These are phyloP conservation scores for Strix uralensis DNA, from an alignment of 2,113 vertebrate genomes.

Conservation along the genomic window DNA sequence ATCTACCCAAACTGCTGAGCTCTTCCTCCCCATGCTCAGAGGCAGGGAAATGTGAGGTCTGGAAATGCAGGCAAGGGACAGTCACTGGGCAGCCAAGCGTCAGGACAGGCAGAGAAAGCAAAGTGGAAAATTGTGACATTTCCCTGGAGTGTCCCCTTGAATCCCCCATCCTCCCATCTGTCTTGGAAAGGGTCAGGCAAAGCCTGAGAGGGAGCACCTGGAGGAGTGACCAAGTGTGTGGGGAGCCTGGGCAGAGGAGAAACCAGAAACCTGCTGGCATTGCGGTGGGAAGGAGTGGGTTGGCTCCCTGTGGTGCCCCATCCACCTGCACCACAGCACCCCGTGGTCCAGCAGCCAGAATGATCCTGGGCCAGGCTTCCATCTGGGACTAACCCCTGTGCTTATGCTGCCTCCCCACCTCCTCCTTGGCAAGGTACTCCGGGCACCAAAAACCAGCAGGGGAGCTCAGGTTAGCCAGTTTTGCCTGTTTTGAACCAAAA, in stretches of 20 bases:
- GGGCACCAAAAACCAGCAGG: background rate
- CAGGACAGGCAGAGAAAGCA: background rate
- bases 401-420: fast-evolving
- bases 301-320: too few species aligned
- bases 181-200: background rate
- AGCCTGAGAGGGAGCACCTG: background rate
- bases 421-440: background rate
- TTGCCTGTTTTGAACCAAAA: background rate
- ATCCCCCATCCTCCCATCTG: fast-evolving
- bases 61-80: background rate
- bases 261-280: background rate
- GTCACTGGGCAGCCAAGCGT: background rate
- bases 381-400: background rate
- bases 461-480: background rate
- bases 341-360: fast-evolving
- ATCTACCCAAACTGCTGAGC: background rate
- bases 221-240: fast-evolving
- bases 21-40: background rate
- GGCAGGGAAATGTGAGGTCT: background rate
- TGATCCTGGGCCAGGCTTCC: background rate
- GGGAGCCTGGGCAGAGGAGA: background rate
- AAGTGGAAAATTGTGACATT: background rate
- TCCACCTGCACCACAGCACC: background rate
- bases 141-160: background rate
- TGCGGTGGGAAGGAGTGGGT: fast-evolving